Percentiles rank a stretch among this genome's conserved stretches.
These are phyloP conservation scores for Uloborus diversus DNA, from an alignment of 1,140 invertebrate genomes.

Conservation along the genomic window DNA sequence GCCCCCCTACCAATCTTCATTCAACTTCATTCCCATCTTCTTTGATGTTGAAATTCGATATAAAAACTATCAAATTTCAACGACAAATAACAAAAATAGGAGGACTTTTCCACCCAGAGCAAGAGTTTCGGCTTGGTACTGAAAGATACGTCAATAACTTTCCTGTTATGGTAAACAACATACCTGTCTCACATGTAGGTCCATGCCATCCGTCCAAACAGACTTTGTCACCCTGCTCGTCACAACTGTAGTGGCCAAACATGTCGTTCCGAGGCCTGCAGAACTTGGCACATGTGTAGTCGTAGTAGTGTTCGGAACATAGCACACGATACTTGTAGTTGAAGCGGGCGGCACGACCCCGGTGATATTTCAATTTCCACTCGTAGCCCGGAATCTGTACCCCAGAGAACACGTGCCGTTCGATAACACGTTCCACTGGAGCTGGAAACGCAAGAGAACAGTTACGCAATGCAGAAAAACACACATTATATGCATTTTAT, in stretches of 20 bases:
- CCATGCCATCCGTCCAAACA: conserved; percentile 93
- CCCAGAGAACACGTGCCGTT: conserved; percentile 87
- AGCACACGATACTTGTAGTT: conserved; percentile 79
- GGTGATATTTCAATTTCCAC: conserved; percentile 88
- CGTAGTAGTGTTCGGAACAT: conserved; percentile 91
- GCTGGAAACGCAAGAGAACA: conserved; percentile 36
- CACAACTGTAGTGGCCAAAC: conserved; percentile 95
- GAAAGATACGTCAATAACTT: too few relatives aligned
- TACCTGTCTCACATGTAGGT: conserved; percentile 90
- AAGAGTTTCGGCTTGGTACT: too few relatives aligned
- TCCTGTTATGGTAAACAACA: too few relatives aligned
- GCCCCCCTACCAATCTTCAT: too few relatives aligned
- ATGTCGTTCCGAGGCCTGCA: conserved; percentile 89
- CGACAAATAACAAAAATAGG: too few relatives aligned
- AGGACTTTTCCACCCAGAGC: too few relatives aligned
- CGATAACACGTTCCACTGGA: conserved; percentile 77
- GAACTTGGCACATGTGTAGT: conserved; percentile 86
- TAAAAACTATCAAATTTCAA: too few relatives aligned
- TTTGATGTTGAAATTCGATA: too few relatives aligned
- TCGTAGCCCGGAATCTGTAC: conserved; percentile 86
- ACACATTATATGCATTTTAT: too few relatives aligned
- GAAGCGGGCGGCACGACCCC: conserved; percentile 65
- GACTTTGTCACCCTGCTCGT: conserved; percentile 80
- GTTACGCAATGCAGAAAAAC: too few relatives aligned
- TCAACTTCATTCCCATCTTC: too few relatives aligned